Evolutionary conservation across 1,140 invertebrate species (phyloP).

Genomic region (Potamilus streckersoni): DNA sequence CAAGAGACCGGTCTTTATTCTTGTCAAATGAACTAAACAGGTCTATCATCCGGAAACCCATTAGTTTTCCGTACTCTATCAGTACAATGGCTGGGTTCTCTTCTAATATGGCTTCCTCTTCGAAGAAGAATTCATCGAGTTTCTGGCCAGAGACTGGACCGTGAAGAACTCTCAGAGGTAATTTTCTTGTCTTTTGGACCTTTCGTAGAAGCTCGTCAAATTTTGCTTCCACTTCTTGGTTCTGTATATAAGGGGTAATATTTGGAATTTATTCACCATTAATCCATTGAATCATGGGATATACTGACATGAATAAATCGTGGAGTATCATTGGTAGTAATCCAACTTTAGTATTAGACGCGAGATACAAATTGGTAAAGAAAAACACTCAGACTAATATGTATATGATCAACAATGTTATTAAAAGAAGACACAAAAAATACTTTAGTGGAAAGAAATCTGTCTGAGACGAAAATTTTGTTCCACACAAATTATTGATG

Average conservation of each 20-base stretch:
- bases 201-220: constrained; percentile 13
- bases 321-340: no score
- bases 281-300: no score
- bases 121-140: constrained; percentile 8
- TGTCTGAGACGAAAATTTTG: no score
- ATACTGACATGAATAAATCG: no score
- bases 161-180: constrained; percentile 26
- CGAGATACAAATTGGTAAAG: no score
- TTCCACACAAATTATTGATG: no score
- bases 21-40: constrained; percentile 53
- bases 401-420: no score
- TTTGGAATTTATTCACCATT: no score
- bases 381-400: no score
- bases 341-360: no score
- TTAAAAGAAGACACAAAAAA: no score
- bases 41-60: constrained; percentile 50
- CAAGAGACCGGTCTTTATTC: constrained; percentile 50
- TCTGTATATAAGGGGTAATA: constrained; percentile 15
- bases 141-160: constrained; percentile 34
- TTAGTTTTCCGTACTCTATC: constrained; percentile 51
- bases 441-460: no score
- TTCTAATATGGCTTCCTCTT: constrained; percentile 34
- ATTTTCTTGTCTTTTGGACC: constrained; percentile 18
- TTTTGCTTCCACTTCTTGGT: constrained; percentile 31
- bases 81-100: constrained; percentile 45